Base-by-base conservation (phyloP, 2,797 vertebrate species). In the Acanthurus lineatus region DNA sequence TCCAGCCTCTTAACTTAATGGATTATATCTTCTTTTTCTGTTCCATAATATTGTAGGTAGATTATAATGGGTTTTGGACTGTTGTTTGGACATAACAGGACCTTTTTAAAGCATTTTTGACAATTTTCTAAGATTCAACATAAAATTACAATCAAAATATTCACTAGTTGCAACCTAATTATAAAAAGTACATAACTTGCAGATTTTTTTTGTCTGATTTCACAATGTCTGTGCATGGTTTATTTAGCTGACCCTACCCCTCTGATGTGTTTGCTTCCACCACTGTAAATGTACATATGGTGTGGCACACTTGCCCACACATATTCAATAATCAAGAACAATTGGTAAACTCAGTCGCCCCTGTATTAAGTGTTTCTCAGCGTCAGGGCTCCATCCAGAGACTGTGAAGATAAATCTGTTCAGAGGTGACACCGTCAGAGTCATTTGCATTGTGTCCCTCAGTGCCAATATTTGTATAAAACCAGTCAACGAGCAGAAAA, bases 291-390 rank as follows among this genome's bases (percentile, higher is more conserved):
- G 25, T 25, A n/a, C 45, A 12, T 68, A 56, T 28, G 5, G 52
- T 52, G n/a, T n/a, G 9, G 35, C 9, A 44, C 53, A 49, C 20
- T 67, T 45, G 54, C 45, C 40, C 22, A 20, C 53, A 5, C 17
- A 47, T 12, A 28, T 74, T 84, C 77, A 44, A 71, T 77, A 83
- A 45, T 22, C 22, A n/a, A 60, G 28, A 79, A 59, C 54, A 74
- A 69, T 81, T 3, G 11, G 57, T 62, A 52, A 83, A 72, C 64
- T 63, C 8, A 57, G 51, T 62, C 6, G 0, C 32, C 28, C 47
- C 61, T n/a, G 44, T 70, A 45, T 69, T 15, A 71, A 82, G 66
- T 67, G 70, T 85, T 79, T 54, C 52, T 81, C 28, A 22, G 47
- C 22, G 62, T 73, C 59, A 49, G 56, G 52, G 3, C 16, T 63